These are phyloP conservation scores for Petromus typicus DNA, from an alignment of 2,113 vertebrate genomes.

Conservation along the genomic window DNA sequence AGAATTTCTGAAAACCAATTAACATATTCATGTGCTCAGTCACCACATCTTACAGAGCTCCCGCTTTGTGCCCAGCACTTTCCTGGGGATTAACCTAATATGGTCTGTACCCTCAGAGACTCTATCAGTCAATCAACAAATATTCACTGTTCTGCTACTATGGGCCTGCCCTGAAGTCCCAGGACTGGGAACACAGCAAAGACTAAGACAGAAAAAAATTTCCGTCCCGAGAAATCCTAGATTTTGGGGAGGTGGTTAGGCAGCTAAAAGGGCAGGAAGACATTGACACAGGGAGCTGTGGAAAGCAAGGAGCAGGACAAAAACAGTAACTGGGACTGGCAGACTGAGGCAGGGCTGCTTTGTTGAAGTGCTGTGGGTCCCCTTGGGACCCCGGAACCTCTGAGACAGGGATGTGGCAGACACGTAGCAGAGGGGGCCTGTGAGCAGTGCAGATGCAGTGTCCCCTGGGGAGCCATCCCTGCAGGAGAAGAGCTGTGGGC, in stretches of 20 bases:
- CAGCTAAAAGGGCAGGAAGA: background rate
- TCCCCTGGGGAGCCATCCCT: background rate
- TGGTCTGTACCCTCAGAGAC: background rate
- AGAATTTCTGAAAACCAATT: background rate
- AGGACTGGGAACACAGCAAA: background rate
- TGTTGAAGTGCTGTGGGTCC: background rate
- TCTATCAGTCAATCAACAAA: constrained; percentile 38
- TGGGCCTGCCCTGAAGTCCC: background rate
- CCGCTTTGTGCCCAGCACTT: background rate
- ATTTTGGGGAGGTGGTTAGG: background rate
- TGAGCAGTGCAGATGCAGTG: background rate
- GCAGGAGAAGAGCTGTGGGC: background rate
- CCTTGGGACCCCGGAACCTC: background rate
- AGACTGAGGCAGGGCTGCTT: fast-evolving
- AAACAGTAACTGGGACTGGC: fast-evolving
- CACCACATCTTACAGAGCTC: background rate
- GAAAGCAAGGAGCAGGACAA: background rate
- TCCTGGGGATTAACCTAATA: background rate
- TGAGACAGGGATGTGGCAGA: background rate
- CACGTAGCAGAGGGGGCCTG: background rate
- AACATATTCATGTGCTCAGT: background rate
- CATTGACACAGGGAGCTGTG: fast-evolving
- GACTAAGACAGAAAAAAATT: background rate
- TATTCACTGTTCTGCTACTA: background rate
- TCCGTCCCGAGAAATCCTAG: background rate